These are phyloP conservation scores for Andricus grossulariae DNA, from an alignment of 1,140 invertebrate genomes.

Conservation along the genomic window DNA sequence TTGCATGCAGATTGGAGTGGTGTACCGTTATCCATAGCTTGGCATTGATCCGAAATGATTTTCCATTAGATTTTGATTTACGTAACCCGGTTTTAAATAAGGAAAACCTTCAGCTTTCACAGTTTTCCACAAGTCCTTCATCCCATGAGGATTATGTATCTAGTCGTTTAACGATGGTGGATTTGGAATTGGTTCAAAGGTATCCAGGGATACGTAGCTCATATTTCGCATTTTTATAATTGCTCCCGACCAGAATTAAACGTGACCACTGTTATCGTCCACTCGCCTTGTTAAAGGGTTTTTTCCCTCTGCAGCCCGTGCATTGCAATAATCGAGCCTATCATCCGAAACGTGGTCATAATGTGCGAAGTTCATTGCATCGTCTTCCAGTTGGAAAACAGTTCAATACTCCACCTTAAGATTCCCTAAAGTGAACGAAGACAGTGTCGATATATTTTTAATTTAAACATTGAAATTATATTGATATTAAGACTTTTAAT, in stretches of 20 bases:
- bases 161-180: slow-evolving; percentile 31
- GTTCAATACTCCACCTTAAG: no score
- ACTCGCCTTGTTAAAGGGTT: not conserved
- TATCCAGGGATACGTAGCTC: slow-evolving; percentile 5
- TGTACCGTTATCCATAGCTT: not conserved
- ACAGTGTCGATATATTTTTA: slow-evolving; percentile 32
- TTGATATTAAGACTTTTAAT: no score
- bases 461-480: slow-evolving; percentile 25
- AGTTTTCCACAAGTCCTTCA: slow-evolving; percentile 28
- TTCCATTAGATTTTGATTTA: slow-evolving; percentile 37
- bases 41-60: slow-evolving; percentile 18
- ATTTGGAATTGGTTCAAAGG: not conserved
- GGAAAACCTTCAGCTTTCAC: slow-evolving; percentile 15
- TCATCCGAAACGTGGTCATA: not conserved
- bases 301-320: not conserved
- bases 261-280: not conserved
- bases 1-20: slow-evolving; percentile 20
- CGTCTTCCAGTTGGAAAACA: no score
- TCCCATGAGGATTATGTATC: slow-evolving; percentile 33
- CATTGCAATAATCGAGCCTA: not conserved
- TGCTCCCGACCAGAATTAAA: slow-evolving; percentile 28
- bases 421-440: slow-evolving; percentile 9
- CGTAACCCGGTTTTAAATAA: not conserved
- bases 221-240: slow-evolving; percentile 5
- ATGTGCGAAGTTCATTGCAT: no score